phyloP scores from a whole-genome alignment of 2,797 vertebrate species.

The Silurus lanzhouensis region DNA sequence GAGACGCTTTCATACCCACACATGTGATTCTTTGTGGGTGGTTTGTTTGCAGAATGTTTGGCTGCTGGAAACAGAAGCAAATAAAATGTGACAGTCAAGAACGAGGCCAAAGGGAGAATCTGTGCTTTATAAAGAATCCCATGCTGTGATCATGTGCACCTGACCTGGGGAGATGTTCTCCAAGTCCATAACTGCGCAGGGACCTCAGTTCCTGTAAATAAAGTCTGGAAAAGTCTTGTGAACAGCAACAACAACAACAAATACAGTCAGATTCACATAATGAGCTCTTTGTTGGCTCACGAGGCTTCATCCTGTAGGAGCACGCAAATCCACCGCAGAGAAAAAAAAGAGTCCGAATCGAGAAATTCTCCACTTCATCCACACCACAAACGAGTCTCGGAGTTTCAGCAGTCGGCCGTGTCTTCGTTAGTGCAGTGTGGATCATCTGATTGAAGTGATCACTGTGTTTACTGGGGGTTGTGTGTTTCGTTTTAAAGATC shows the following conservation, averaged over 20 bases:
- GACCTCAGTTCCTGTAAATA: conserved; percentile 1
- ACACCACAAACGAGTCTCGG: conserved; percentile 43
- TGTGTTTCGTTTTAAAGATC: too few species aligned
- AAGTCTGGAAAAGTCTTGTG: conserved; percentile 1
- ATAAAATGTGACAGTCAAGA: conserved; percentile 22
- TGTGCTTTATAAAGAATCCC: conserved; percentile 2
- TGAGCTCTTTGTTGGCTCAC: conserved; percentile 43
- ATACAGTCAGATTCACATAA: conserved; percentile 37
- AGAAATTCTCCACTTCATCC: conserved; percentile 43
- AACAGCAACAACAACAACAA: background rate
- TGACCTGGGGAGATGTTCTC: background rate
- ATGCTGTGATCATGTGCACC: background rate
- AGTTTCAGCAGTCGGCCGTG: conserved; percentile 13
- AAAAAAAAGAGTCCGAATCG: conserved; percentile 21
- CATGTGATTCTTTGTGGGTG: background rate
- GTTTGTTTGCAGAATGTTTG: background rate
- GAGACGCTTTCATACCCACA: background rate
- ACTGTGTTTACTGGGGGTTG: too few species aligned
- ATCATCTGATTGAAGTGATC: background rate
- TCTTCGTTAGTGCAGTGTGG: background rate
- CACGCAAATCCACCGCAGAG: background rate
- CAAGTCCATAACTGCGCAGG: background rate
- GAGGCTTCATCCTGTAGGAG: conserved; percentile 40
- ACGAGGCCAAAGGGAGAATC: conserved; percentile 9
- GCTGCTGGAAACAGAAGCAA: conserved; percentile 17